A percentile compares a stretch with the other conserved stretches of the same genome.
phyloP scores from a whole-genome alignment of 2,888 invertebrate genomes.

The Eremobia ochroleuca region DNA sequence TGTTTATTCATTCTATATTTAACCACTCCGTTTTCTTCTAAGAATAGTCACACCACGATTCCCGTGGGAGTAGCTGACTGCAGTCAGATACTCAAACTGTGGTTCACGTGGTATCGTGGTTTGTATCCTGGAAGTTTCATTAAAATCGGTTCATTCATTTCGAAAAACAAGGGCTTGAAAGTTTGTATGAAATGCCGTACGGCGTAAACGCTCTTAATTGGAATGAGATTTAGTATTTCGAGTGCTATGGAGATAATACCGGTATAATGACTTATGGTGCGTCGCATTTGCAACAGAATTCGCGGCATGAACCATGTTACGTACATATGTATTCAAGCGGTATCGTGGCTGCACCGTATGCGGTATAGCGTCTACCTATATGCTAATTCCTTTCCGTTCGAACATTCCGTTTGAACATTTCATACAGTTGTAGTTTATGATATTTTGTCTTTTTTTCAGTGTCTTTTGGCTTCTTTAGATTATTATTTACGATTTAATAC shows the following conservation, averaged over 20 bases:
- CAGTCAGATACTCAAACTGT: not conserved
- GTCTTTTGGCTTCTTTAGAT: not conserved
- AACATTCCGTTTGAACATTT: slow-evolving; percentile 81
- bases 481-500: not conserved
- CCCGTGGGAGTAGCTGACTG: not conserved
- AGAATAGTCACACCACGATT: slow-evolving; percentile 4
- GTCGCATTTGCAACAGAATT: slow-evolving; percentile 42
- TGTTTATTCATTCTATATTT: slow-evolving; percentile 20
- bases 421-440: slow-evolving; percentile 74
- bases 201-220: too few relatives aligned
- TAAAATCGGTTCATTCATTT: too few relatives aligned
- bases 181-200: too few relatives aligned
- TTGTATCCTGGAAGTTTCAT: too few relatives aligned
- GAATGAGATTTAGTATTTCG: slow-evolving; percentile 21
- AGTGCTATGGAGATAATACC: slow-evolving; percentile 4
- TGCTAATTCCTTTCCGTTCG: slow-evolving; percentile 82
- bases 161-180: too few relatives aligned
- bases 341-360: slow-evolving; percentile 74
- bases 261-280: slow-evolving; percentile 36
- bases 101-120: not conserved
- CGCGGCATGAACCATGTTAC: slow-evolving; percentile 74
- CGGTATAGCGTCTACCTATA: slow-evolving; percentile 81
- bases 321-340: slow-evolving; percentile 84
- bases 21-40: not conserved
- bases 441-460: slow-evolving; percentile 4